Evolutionary conservation across 2,113 vertebrate genomes (phyloP).

Genomic region (Tapirus terrestris): DNA sequence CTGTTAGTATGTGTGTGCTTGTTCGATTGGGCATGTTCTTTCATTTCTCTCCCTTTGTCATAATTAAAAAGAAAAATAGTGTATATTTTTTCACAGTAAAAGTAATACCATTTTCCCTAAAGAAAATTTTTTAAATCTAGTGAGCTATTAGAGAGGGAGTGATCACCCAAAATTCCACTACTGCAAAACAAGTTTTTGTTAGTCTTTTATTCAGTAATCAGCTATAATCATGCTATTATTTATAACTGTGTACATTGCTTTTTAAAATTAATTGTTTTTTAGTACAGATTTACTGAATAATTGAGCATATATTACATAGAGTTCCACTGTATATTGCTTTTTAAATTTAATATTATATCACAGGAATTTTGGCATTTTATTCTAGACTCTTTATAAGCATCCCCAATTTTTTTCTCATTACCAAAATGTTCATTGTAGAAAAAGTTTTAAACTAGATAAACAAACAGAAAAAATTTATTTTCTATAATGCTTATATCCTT

Average conservation of each 20-base stretch:
- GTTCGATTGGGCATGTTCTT: background rate
- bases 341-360: background rate
- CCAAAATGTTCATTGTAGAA: background rate
- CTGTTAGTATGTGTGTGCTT: background rate
- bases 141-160: background rate
- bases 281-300: background rate
- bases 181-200: background rate
- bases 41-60: background rate
- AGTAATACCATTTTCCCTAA: background rate
- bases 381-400: background rate
- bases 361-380: conserved; percentile 28
- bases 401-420: background rate
- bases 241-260: background rate
- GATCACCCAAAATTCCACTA: background rate
- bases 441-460: conserved; percentile 25
- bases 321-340: background rate
- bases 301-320: background rate
- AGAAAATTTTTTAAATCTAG: background rate
- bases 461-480: background rate
- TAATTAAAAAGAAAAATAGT: conserved; percentile 42
- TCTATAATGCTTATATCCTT: background rate
- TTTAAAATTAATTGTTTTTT: background rate
- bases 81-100: background rate
- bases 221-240: background rate
- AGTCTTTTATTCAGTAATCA: background rate